Evolutionary conservation across 2,797 vertebrate species (phyloP), one percentile per base, ranked within the genome.

Genomic region (Melanogrammus aeglefinus): DNA sequence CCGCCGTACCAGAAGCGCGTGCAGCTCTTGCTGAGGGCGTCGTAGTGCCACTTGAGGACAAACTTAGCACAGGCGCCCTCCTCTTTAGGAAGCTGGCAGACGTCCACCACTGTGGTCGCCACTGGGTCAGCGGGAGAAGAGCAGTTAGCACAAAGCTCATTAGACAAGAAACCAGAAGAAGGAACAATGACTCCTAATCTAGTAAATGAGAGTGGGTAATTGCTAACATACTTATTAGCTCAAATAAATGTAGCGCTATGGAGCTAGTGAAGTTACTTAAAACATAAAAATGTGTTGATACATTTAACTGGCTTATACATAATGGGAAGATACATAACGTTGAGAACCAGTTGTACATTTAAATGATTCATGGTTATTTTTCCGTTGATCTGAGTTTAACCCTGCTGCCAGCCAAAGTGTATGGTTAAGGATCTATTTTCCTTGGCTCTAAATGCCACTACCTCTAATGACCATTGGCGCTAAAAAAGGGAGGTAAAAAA

Each of bases 1-100:
- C 96, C 95, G 2, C 98, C 95, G 0, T 97, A 98, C 98, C 98
- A 99, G 95, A 99, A 99, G 36, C 97, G 93, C 0, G 91, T 88
- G 0, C 98, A 99, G 85, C 91, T 95, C 84, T 91, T 93, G 75
- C 89, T 96, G 8, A 88, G 0, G 0, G 84, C 10, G n/a, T 99
- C 95, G 0, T 92, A 96, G 91, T 96, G 88, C 98, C 98, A 99
- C 79, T 96, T 96, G 0, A 99, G 91, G 31, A 90, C 84, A 73
- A 96, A 98, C 0, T 93, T 88, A 44, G 93, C 90, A 87, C 98
- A 99, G 2, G 95, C 86, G 0, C 98, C 98, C 38, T 93, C 93
- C 0, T 97, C 95, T 83, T 95, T 97, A 36, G 91, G 89, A 80
- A 97, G 86, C 86, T 83, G 78, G 83, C 98, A 99, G 36, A 95